Evolutionary conservation across 1,140 invertebrate genomes (phyloP).

Genomic region (Aporrectodea caliginosa): DNA sequence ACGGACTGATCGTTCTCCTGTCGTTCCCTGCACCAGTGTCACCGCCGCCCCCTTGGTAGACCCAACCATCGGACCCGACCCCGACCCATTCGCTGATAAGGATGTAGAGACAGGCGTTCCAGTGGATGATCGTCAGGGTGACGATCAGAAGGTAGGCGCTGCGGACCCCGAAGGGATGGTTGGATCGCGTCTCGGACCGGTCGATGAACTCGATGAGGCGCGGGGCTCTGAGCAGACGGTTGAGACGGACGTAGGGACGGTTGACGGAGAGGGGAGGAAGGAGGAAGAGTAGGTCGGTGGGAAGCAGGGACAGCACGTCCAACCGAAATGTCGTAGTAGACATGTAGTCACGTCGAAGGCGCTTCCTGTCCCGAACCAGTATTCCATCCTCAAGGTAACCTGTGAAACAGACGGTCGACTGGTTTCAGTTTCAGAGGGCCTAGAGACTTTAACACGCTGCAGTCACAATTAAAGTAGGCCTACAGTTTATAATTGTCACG

Average conservation of each 20-base stretch:
- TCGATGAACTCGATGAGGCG: conserved; percentile 87
- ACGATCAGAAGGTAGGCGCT: conserved; percentile 67
- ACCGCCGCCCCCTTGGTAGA: conserved; percentile 52
- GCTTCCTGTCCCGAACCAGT: conserved; percentile 74
- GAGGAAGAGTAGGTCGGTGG: conserved; percentile 79
- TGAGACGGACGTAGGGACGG: conserved; percentile 64
- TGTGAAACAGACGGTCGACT: conserved; percentile 30
- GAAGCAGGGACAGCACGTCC: conserved; percentile 76
- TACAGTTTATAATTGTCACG: background rate
- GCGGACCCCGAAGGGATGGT: conserved; percentile 74
- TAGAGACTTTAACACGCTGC: too few species aligned
- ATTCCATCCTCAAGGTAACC: conserved; percentile 80
- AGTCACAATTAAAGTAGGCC: background rate
- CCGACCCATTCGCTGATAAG: conserved; percentile 82
- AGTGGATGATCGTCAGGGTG: conserved; percentile 89
- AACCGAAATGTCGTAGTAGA: conserved; percentile 61
- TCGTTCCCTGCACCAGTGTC: background rate
- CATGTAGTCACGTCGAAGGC: conserved; percentile 75
- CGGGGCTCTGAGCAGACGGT: conserved; percentile 74
- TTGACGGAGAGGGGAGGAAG: conserved; percentile 38
- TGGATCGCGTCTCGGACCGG: conserved; percentile 85
- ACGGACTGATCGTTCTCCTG: conserved; percentile 15
- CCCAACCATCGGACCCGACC: conserved; percentile 86
- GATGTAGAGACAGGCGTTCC: conserved; percentile 95
- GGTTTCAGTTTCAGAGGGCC: too few species aligned